Evolutionary conservation across 2,797 vertebrate species (phyloP), one percentile per base, ranked within the genome.

Genomic region (Aphelocoma californica): DNA sequence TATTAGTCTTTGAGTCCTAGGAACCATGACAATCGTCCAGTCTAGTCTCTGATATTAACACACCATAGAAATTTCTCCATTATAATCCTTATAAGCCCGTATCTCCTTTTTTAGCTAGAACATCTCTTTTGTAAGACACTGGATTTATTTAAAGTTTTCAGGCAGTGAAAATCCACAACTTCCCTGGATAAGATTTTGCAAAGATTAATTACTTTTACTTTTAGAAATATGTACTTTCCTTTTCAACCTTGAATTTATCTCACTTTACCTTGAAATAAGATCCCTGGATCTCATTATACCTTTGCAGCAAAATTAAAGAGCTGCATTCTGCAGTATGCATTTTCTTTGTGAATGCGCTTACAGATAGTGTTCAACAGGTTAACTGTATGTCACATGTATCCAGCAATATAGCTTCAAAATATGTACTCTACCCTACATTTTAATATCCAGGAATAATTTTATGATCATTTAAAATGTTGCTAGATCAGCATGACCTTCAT

Each of bases 171-270:
- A 88, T 53, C 58, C 65, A 83, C 57, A 25, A 31, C 51, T 83
- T 86, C 21, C 25, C 4, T 23, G 58, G n/a, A 65, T 58, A 88
- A 91, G 79, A 93, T 91, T 91, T 75, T 48, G n/a, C 38, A 75
- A 86, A 86, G 69, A 93, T 91, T 94, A 96, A 88, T 96, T 94
- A 74, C 61, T 86, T 91, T 86, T 71, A 69, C 58, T 73, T 89
- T 81, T 31, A 78, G 57, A 92, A 95, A 82, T 67, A 82, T 1
- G 7, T 40, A 61, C 24, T 66, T 93, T 85, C 45, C 69, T 95
- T 85, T 81, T 70, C 81, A 91, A 82, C 71, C 64, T 93, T 93
- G 84, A 91, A 91, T 94, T 89, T 86, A 77, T 91, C 62, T 79
- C 51, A 6, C 58, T 86, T 95, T 79, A 84, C 75, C 87, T 95